Conservation (phyloP, 2,888 invertebrate species). For the Synanthedon andrenaeformis region DNA sequence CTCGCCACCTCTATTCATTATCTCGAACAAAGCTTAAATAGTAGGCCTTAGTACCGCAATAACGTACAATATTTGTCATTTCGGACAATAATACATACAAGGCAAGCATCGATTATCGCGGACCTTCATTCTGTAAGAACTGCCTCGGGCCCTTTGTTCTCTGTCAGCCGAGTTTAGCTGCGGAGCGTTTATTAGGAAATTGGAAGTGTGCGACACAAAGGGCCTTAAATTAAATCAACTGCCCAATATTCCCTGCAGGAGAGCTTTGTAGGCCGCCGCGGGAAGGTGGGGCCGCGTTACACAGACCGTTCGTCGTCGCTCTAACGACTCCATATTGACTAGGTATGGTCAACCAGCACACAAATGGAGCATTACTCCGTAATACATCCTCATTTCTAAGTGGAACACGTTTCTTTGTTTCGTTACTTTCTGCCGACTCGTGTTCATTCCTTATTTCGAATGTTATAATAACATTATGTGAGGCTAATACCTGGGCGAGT, state of each 20-base stretch:
- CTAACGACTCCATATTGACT: constrained; percentile 21
- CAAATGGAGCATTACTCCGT: constrained; percentile 15
- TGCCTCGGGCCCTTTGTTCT: constrained; percentile 39
- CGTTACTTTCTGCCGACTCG: constrained; percentile 9
- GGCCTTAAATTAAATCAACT: constrained; percentile 59
- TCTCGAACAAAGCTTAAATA: constrained; percentile 20
- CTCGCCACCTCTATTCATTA: constrained; percentile 16
- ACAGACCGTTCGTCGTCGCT: constrained; percentile 10
- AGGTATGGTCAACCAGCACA: constrained; percentile 18
- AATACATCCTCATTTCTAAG: constrained; percentile 5
- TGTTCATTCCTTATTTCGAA: neutral
- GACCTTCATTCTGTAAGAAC: constrained; percentile 31
- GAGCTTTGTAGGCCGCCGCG: constrained; percentile 29
- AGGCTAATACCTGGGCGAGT: too few relatives aligned
- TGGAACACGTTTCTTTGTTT: constrained; percentile 7
- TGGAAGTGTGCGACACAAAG: constrained; percentile 55
- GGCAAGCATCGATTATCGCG: constrained; percentile 34
- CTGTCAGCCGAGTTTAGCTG: constrained; percentile 33
- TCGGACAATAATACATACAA: constrained; percentile 34
- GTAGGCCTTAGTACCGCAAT: constrained; percentile 12
- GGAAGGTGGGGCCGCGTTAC: constrained; percentile 21
- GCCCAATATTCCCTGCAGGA: constrained; percentile 44
- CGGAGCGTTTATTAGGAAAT: constrained; percentile 49
- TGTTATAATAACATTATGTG: too few relatives aligned
- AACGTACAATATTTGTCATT: constrained; percentile 32